Percentiles rank a stretch among this genome's conserved stretches.
These are phyloP conservation scores for Chrysolina haemoptera DNA, from an alignment of 2,888 invertebrate species.

Conservation along the genomic window DNA sequence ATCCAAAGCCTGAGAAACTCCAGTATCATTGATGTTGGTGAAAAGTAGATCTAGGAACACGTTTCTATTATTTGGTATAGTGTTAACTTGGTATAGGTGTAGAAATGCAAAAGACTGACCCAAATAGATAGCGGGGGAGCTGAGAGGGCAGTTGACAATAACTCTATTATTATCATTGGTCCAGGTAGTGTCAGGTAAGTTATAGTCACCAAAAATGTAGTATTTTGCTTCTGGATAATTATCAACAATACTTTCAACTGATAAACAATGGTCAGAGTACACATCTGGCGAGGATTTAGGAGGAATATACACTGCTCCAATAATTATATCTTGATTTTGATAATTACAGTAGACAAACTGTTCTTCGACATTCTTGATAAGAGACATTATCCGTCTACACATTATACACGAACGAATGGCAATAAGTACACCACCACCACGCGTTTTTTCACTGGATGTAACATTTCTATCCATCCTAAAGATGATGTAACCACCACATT, in stretches of 20 bases:
- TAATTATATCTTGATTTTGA: too few relatives aligned
- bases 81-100: background rate
- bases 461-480: too few relatives aligned
- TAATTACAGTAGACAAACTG: too few relatives aligned
- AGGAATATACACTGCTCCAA: too few relatives aligned
- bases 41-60: slow-evolving; percentile 4
- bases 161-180: background rate
- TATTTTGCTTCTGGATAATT: background rate
- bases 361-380: too few relatives aligned
- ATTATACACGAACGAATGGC: too few relatives aligned
- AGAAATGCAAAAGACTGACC: background rate
- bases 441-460: too few relatives aligned
- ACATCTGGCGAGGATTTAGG: too few relatives aligned
- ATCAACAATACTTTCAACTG: background rate
- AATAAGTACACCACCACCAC: too few relatives aligned
- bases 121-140: background rate
- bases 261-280: too few relatives aligned
- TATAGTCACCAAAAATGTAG: background rate
- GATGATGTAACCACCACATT: too few relatives aligned
- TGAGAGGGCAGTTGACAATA: background rate
- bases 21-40: background rate
- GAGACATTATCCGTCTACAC: too few relatives aligned
- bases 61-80: background rate
- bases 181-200: background rate
- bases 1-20: background rate